A percentile compares a stretch with the other conserved stretches of the same genome.
These are phyloP conservation scores for Aythya fuligula DNA, from an alignment of 2,797 vertebrate genomes.

Conservation along the genomic window DNA sequence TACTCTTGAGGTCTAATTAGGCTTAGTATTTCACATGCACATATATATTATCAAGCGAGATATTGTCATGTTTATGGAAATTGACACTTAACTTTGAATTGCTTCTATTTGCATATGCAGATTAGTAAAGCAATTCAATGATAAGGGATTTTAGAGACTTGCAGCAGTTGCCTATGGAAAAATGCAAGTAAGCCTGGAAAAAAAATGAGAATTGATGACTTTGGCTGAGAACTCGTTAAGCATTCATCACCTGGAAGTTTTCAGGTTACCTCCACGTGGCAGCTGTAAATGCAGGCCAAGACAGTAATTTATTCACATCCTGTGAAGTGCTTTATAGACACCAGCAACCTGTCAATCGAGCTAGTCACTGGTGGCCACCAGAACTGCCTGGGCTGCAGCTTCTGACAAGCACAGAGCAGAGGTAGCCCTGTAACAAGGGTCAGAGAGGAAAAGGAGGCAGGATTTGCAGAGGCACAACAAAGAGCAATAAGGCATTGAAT, in stretches of 20 bases:
- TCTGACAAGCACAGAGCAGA: accelerated
- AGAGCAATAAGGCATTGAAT: background rate
- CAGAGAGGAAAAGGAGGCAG: background rate
- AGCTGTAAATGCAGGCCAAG: background rate
- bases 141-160: constrained; percentile 37
- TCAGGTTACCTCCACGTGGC: accelerated
- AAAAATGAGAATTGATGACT: background rate
- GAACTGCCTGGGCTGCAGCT: background rate
- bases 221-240: background rate
- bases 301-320: background rate
- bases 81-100: constrained; percentile 71
- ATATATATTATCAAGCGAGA: constrained; percentile 36
- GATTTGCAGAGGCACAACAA: background rate
- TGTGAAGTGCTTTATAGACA: background rate
- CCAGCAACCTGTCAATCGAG: background rate
- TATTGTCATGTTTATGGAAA: constrained; percentile 72
- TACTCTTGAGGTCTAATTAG: constrained; percentile 69
- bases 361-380: background rate
- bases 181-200: constrained; percentile 3
- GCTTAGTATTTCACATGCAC: constrained; percentile 34
- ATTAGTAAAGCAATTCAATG: constrained; percentile 39
- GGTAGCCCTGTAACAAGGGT: accelerated
- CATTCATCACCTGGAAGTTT: background rate
- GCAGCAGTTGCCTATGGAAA: constrained; percentile 31
- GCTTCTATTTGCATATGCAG: constrained; percentile 69